phyloP scores from a whole-genome alignment of 2,888 invertebrate genomes.

The Eupithecia inturbata region DNA sequence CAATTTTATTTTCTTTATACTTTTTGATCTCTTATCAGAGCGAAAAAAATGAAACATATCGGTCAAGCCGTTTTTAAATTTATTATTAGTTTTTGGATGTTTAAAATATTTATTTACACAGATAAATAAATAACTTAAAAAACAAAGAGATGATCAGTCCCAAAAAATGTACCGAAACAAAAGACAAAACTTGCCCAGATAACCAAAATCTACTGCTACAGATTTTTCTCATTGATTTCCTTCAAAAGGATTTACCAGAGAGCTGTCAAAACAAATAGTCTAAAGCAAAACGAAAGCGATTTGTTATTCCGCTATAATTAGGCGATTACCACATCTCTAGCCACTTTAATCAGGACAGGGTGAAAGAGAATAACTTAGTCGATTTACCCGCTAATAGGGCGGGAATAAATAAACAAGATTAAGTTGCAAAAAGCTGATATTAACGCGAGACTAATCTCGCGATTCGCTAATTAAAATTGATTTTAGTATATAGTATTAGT shows the following conservation, averaged over 20 bases:
- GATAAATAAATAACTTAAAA: too few relatives aligned
- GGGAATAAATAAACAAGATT: slow-evolving; percentile 77
- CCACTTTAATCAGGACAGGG: slow-evolving; percentile 64
- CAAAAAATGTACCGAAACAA: too few relatives aligned
- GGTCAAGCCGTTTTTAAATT: too few relatives aligned
- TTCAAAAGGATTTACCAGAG: slow-evolving; percentile 16
- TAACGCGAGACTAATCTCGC: too few relatives aligned
- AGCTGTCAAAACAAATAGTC: slow-evolving; percentile 29
- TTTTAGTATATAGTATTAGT: too few relatives aligned
- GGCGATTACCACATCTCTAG: slow-evolving; percentile 67
- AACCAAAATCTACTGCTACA: neutral
- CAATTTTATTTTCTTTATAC: too few relatives aligned
- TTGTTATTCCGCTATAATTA: slow-evolving; percentile 64
- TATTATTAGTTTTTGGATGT: too few relatives aligned
- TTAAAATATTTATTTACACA: too few relatives aligned
- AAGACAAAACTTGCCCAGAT: neutral
- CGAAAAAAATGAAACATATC: too few relatives aligned
- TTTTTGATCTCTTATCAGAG: too few relatives aligned
- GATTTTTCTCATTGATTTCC: neutral
- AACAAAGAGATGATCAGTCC: too few relatives aligned
- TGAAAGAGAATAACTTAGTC: slow-evolving; percentile 79
- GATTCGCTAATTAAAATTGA: too few relatives aligned
- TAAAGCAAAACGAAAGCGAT: slow-evolving; percentile 53
- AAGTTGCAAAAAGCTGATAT: slow-evolving; percentile 66
- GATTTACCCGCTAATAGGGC: slow-evolving; percentile 76